A percentile compares a stretch with the other conserved stretches of the same genome.
phyloP scores from a whole-genome alignment of 23 tunicate genomes.

The Phallusia fumigata region DNA sequence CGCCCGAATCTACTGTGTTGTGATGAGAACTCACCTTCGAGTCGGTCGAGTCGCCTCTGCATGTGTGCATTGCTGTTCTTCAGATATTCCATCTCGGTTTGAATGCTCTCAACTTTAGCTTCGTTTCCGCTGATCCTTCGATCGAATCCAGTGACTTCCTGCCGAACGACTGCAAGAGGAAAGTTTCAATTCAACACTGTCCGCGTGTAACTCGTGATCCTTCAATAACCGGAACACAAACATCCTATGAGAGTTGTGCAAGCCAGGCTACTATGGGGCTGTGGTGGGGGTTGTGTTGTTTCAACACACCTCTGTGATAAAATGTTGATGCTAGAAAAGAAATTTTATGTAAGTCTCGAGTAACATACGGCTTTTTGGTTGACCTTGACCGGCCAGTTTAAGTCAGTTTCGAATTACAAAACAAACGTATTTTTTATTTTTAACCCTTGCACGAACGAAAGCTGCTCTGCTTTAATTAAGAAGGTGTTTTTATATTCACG shows the following conservation, averaged over 20 bases:
- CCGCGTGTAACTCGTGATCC: not conserved
- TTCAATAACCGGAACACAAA: not conserved
- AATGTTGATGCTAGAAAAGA: too few relatives aligned
- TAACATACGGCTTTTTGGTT: too few relatives aligned
- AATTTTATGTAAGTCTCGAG: too few relatives aligned
- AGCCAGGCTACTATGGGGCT: not conserved
- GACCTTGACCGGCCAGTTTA: too few relatives aligned
- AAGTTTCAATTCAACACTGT: not conserved
- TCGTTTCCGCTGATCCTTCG: slow-evolving; percentile 23
- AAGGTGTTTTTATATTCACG: too few relatives aligned
- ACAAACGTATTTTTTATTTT: too few relatives aligned
- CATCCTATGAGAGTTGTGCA: not conserved
- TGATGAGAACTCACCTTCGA: slow-evolving; percentile 58
- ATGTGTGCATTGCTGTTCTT: slow-evolving; percentile 66
- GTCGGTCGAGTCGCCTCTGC: slow-evolving; percentile 49
- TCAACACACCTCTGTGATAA: not conserved
- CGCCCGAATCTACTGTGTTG: too few relatives aligned
- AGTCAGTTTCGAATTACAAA: too few relatives aligned
- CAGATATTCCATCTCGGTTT: slow-evolving; percentile 39
- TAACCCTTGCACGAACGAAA: too few relatives aligned
- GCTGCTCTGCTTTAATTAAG: too few relatives aligned
- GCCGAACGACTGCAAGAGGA: slow-evolving; percentile 17
- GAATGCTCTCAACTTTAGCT: slow-evolving; percentile 18
- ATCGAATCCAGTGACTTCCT: slow-evolving; percentile 21
- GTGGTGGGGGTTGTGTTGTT: not conserved